Conservation (phyloP, 2,888 invertebrate species). For the Drosophila aldrichi region DNA sequence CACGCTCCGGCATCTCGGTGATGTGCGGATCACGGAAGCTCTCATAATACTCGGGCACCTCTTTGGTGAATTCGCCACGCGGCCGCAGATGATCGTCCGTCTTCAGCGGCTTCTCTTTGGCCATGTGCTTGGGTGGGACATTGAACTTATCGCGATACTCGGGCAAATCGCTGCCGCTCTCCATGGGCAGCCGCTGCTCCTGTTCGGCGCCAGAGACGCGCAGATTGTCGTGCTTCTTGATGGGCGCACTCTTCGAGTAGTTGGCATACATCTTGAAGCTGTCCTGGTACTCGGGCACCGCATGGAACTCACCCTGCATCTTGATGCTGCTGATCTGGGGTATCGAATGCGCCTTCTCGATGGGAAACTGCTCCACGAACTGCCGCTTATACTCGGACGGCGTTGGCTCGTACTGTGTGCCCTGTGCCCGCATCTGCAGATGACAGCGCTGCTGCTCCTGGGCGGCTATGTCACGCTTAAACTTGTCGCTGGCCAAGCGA, state of each 20-base stretch:
- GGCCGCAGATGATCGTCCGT: constrained; percentile 82
- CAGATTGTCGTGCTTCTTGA: constrained; percentile 84
- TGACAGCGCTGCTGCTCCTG: constrained; percentile 75
- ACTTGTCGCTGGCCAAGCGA: constrained; percentile 66
- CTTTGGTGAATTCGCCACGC: constrained; percentile 82
- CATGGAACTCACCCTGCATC: constrained; percentile 82
- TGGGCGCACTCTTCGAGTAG: constrained; percentile 84
- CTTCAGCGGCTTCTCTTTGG: constrained; percentile 76
- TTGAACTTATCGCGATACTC: constrained; percentile 84
- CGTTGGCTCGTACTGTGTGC: constrained; percentile 63
- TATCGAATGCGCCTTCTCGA: constrained; percentile 84
- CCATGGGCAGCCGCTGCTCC: constrained; percentile 20
- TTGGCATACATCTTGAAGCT: constrained; percentile 84
- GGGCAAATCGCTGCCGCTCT: constrained; percentile 60
- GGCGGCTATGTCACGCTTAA: constrained; percentile 69
- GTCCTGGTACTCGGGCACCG: constrained; percentile 84
- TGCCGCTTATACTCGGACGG: constrained; percentile 84
- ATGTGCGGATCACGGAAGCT: constrained; percentile 85
- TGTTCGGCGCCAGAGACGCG: constrained; percentile 78
- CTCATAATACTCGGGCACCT: constrained; percentile 84
- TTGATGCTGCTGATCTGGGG: constrained; percentile 84
- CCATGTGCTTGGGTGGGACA: constrained; percentile 73
- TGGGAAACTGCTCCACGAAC: constrained; percentile 81
- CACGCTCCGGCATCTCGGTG: constrained; percentile 84
- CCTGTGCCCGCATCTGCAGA: constrained; percentile 70